Evolutionary conservation across 2,113 vertebrate genomes (phyloP).

Genomic region (Chrysemys picta): DNA sequence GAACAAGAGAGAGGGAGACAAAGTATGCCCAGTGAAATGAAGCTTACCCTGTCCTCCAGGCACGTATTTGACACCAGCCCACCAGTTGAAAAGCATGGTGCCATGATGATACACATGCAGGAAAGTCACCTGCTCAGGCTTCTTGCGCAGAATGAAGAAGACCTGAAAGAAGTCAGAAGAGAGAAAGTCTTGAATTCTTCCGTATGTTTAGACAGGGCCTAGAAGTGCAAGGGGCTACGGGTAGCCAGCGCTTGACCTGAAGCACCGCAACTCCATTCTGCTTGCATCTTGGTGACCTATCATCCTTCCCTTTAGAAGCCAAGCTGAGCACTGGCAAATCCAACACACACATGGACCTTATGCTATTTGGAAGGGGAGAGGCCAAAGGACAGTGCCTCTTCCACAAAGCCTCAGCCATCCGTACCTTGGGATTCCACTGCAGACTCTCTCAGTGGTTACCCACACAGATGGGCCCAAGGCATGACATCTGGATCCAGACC

Average conservation of each 20-base stretch:
- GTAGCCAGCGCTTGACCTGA: not conserved
- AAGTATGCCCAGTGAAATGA: not conserved
- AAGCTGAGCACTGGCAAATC: not conserved
- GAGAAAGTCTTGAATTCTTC: not conserved
- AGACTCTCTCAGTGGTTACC: not conserved
- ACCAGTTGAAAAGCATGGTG: conserved; percentile 87
- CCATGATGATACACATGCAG: conserved; percentile 87
- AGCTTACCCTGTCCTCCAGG: conserved; percentile 85
- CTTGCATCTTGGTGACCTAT: not conserved
- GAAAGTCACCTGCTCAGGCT: conserved; percentile 85
- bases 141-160: conserved; percentile 87
- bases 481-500: not conserved
- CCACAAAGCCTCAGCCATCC: not conserved
- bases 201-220: not conserved
- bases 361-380: not conserved
- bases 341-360: not conserved
- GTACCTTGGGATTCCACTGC: not conserved
- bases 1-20: not conserved
- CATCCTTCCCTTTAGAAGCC: not conserved
- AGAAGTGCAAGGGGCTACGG: not conserved
- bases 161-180: conserved; percentile 70
- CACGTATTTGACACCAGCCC: conserved; percentile 84
- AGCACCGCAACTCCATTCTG: not conserved
- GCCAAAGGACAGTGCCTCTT: not conserved
- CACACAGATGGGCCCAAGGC: not conserved